Conservation (phyloP, 2,113 vertebrate genomes). For the Brevimyrus niger region DNA sequence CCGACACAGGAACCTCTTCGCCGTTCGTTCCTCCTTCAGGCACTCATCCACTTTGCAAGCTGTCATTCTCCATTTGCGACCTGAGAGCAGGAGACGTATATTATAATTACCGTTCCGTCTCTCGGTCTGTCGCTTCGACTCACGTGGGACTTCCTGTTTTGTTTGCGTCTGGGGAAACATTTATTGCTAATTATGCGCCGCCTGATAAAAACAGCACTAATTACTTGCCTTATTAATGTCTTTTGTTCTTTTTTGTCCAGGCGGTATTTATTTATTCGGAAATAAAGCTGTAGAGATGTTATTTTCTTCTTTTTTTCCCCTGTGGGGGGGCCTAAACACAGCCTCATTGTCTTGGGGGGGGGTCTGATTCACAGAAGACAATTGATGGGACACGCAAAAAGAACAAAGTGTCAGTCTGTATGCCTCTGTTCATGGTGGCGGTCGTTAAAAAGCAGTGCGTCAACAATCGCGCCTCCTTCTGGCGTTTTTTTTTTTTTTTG, state of each 20-base stretch:
- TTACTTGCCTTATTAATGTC: not conserved
- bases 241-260: not conserved
- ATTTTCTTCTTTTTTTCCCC: not conserved
- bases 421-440: not conserved
- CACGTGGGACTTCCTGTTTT: not conserved
- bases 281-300: not conserved
- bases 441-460: not conserved
- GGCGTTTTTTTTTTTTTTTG: not conserved
- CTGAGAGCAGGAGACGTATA: not conserved
- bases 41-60: not conserved
- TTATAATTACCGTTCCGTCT: not conserved
- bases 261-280: not conserved
- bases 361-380: not conserved
- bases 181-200: not conserved
- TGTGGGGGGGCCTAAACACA: not conserved
- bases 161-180: conserved; percentile 5
- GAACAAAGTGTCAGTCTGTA: not conserved
- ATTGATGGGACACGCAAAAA: not conserved
- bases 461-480: not conserved
- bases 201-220: not conserved
- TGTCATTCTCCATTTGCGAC: not conserved
- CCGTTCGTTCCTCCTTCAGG: not conserved
- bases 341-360: not conserved
- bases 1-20: too few relatives aligned
- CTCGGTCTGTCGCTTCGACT: not conserved